phyloP scores from a whole-genome alignment of 2,797 vertebrate species.

The Telmatherina bonti region DNA sequence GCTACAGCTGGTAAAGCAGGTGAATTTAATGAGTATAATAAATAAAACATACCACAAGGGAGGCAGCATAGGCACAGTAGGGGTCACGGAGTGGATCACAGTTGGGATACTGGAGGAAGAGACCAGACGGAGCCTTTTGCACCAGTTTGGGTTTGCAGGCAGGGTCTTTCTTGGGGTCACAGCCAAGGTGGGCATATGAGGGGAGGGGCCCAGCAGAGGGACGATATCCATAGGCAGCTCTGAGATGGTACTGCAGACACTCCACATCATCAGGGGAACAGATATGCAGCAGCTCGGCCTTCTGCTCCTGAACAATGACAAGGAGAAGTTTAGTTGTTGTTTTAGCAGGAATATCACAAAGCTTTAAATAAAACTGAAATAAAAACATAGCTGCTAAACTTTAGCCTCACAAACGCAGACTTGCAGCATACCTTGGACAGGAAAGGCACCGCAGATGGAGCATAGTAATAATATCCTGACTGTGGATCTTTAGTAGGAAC shows the following conservation, averaged over 20 bases:
- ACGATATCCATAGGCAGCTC: slow-evolving; percentile 78
- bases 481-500: slow-evolving; percentile 62
- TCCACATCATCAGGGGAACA: slow-evolving; percentile 82
- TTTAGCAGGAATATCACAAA: not conserved
- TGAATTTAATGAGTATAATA: not conserved
- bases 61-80: slow-evolving; percentile 74
- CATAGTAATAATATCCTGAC: slow-evolving; percentile 76
- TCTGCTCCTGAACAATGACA: slow-evolving; percentile 71
- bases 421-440: slow-evolving; percentile 72
- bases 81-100: slow-evolving; percentile 82
- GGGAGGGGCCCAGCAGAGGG: slow-evolving; percentile 70
- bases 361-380: not conserved
- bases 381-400: not conserved
- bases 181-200: slow-evolving; percentile 83
- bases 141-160: slow-evolving; percentile 69
- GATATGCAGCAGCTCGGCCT: slow-evolving; percentile 82
- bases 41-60: slow-evolving; percentile 56
- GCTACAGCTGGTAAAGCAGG: not conserved
- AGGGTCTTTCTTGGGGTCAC: slow-evolving; percentile 81
- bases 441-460: slow-evolving; percentile 71
- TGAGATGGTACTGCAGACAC: slow-evolving; percentile 86
- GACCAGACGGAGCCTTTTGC: slow-evolving; percentile 78
- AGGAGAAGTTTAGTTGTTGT: not conserved
- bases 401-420: not conserved
- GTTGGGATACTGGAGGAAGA: slow-evolving; percentile 76